These are phyloP conservation scores for Lepidothrix coronata DNA, from an alignment of 2,113 vertebrate genomes.

Conservation along the genomic window DNA sequence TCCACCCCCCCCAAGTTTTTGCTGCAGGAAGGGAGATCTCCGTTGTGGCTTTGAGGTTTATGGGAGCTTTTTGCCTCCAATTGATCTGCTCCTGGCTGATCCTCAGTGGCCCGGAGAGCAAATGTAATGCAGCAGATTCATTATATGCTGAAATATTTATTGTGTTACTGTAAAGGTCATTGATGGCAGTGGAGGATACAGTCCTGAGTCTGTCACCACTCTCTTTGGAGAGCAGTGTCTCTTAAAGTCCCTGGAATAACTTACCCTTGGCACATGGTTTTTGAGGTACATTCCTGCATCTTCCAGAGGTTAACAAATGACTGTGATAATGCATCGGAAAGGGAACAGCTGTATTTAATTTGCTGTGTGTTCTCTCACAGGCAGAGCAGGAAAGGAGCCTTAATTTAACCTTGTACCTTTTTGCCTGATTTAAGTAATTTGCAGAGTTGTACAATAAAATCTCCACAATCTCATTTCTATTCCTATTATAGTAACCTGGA, in stretches of 20 bases:
- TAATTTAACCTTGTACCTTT: background rate
- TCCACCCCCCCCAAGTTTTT: background rate
- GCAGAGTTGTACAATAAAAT: background rate
- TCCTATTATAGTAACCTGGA: background rate
- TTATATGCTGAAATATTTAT: constrained; percentile 17
- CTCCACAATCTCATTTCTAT: background rate
- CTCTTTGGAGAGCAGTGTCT: background rate
- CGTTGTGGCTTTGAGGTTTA: background rate
- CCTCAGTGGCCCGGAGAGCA: background rate
- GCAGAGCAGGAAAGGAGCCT: background rate
- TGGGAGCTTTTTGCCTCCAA: background rate
- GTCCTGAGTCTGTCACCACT: background rate
- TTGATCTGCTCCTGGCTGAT: background rate
- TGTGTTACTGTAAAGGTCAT: background rate
- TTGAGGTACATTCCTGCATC: fast-evolving
- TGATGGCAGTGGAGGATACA: background rate
- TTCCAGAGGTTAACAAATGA: background rate
- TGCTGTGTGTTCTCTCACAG: background rate
- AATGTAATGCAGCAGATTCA: background rate
- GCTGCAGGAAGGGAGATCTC: background rate
- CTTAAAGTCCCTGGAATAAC: background rate
- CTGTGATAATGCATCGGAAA: background rate
- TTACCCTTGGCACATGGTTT: background rate
- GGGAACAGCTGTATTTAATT: background rate
- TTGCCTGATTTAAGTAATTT: background rate